A percentile compares a stretch with the other conserved stretches of the same genome.
Conservation (phyloP, 2,797 vertebrate genomes). For the Podarcis siculus region DNA sequence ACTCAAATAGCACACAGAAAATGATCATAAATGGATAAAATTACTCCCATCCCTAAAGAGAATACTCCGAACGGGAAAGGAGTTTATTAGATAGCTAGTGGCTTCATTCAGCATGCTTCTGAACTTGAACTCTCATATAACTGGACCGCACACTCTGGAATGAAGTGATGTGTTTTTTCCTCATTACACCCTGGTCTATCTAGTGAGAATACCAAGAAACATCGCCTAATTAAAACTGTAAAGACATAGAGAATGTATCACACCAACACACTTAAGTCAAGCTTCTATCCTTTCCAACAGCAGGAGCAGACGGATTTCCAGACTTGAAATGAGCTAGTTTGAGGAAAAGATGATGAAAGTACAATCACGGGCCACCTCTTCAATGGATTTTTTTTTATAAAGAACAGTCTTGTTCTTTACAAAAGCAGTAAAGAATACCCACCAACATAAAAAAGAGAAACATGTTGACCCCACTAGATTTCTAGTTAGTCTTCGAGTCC, state of each 20-base stretch:
- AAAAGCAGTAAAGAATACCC: neutral
- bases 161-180: neutral
- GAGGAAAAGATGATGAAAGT: neutral
- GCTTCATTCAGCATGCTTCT: neutral
- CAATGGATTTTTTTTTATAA: neutral
- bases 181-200: neutral
- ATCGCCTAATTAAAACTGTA: neutral
- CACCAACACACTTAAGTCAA: neutral
- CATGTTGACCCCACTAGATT: no score
- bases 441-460: neutral
- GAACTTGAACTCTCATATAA: neutral
- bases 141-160: neutral
- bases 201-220: neutral
- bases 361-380: neutral
- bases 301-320: neutral
- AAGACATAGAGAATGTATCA: neutral
- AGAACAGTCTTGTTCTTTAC: neutral
- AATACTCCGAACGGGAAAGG: neutral
- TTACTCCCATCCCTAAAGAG: neutral
- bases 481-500: neutral
- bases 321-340: neutral
- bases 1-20: neutral
- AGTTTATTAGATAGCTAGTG: neutral
- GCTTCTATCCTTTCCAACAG: no score
- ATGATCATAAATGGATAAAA: neutral